These are phyloP conservation scores for Alentia gelatinosa DNA, from an alignment of 2,888 invertebrate genomes.

Conservation along the genomic window DNA sequence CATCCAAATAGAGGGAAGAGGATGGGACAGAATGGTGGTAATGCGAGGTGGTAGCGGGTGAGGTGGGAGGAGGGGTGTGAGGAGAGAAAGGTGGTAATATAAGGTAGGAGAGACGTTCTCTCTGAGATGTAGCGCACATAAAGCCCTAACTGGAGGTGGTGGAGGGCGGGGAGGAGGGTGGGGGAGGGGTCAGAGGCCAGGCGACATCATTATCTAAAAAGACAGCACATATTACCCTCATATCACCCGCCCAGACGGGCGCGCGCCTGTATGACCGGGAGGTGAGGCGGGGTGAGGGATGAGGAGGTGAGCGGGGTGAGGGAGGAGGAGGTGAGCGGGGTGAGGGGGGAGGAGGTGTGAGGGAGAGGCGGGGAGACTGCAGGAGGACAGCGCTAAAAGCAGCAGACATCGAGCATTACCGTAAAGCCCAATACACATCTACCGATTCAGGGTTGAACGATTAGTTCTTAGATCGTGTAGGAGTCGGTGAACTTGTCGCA, in stretches of 20 bases:
- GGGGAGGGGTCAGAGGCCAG: not conserved
- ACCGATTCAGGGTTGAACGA: too few relatives aligned
- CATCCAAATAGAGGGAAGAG: too few relatives aligned
- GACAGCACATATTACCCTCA: not conserved
- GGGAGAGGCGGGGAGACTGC: not conserved
- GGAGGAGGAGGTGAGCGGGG: not conserved
- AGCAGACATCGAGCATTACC: too few relatives aligned
- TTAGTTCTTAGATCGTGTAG: too few relatives aligned
- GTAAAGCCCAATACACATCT: too few relatives aligned
- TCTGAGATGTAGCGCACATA: too few relatives aligned
- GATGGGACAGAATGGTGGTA: too few relatives aligned
- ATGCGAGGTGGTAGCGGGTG: too few relatives aligned
- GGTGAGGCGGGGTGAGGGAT: not conserved
- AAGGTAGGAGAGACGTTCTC: too few relatives aligned
- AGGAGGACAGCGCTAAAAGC: too few relatives aligned
- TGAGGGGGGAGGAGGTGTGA: not conserved
- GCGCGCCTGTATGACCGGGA: not conserved
- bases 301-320: not conserved
- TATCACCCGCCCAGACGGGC: not conserved
- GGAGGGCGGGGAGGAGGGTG: not conserved
- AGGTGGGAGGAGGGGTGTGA: not conserved
- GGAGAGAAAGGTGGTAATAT: too few relatives aligned
- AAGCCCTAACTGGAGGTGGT: not conserved
- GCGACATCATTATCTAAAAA: conserved; percentile 2
- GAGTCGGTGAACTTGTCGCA: too few relatives aligned